These are phyloP conservation scores for Odobenus rosmarus DNA, from an alignment of 2,113 vertebrate species.

Conservation along the genomic window DNA sequence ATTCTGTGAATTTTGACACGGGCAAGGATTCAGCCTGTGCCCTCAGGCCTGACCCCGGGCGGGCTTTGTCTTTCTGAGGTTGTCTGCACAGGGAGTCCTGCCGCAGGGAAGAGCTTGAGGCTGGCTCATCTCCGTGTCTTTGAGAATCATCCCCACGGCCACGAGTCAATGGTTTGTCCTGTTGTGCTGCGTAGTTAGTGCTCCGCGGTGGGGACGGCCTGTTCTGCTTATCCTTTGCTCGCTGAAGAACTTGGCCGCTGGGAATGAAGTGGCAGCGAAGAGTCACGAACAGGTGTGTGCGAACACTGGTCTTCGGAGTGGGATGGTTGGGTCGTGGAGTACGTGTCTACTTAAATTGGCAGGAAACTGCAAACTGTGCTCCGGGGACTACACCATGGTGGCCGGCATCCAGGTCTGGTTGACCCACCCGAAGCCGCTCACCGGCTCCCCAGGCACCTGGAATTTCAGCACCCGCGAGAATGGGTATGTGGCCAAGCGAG, in stretches of 20 bases:
- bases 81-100: rapidly evolving
- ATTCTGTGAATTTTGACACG: background rate
- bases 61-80: rapidly evolving
- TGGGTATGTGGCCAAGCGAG: rapidly evolving
- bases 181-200: background rate
- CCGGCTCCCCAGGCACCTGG: too few species aligned
- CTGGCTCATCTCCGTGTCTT: rapidly evolving
- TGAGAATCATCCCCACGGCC: rapidly evolving
- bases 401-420: background rate
- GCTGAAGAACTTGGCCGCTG: background rate
- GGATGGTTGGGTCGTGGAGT: background rate
- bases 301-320: rapidly evolving
- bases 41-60: background rate
- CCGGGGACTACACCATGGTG: rapidly evolving
- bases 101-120: rapidly evolving
- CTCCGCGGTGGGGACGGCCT: background rate
- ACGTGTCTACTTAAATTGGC: rapidly evolving
- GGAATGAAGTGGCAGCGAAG: rapidly evolving
- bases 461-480: background rate
- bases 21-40: background rate
- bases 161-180: rapidly evolving
- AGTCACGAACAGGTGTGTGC: too few species aligned
- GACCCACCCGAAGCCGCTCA: rapidly evolving
- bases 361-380: background rate
- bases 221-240: too few species aligned